Conservation (phyloP, 2,113 vertebrate genomes). For the Sakesphorus luctuosus region DNA sequence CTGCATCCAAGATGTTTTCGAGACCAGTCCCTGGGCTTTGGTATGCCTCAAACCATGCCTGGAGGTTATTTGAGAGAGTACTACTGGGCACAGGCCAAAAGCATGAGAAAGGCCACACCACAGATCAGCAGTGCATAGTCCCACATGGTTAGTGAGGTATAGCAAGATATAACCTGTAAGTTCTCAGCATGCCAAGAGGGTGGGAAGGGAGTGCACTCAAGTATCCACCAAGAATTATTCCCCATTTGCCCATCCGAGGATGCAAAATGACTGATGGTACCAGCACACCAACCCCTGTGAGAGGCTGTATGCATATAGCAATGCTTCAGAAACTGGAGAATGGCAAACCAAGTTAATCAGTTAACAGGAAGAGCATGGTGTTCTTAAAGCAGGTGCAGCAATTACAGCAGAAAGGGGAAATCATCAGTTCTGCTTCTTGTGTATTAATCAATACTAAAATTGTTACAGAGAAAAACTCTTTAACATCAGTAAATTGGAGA, state of each 20-base stretch:
- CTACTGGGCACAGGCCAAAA: not conserved
- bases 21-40: not conserved
- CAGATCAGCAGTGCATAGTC: not conserved
- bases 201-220: fast-evolving
- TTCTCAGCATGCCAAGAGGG: not conserved
- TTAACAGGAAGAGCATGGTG: not conserved
- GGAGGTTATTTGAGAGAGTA: not conserved
- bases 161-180: not conserved
- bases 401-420: not conserved
- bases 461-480: not conserved
- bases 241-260: not conserved
- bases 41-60: not conserved
- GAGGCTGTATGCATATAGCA: fast-evolving
- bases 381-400: not conserved
- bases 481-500: not conserved
- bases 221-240: not conserved
- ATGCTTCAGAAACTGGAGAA: not conserved
- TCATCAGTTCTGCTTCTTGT: not conserved
- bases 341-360: not conserved
- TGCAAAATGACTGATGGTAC: not conserved
- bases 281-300: not conserved
- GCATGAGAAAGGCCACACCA: not conserved
- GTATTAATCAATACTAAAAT: not conserved
- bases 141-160: not conserved
- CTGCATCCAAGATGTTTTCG: not conserved